phyloP scores from a whole-genome alignment of 2,113 vertebrate genomes.

The Potamarius usumacintae region DNA sequence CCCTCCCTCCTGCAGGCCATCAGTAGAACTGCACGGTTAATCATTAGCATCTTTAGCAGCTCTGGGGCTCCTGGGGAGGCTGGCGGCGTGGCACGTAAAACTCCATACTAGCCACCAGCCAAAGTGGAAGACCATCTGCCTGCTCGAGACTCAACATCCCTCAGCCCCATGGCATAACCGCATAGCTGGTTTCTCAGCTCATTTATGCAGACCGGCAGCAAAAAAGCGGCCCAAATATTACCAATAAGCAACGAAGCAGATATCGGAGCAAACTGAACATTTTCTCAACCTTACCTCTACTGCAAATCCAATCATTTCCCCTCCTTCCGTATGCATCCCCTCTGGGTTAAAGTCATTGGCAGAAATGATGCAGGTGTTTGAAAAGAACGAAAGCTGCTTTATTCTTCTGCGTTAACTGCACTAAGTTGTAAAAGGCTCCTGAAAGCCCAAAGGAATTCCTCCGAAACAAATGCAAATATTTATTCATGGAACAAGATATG shows the following conservation, averaged over 20 bases:
- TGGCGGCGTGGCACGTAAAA: slow-evolving; percentile 23
- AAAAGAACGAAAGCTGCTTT: not conserved
- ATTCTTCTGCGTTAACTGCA: not conserved
- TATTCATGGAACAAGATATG: slow-evolving; percentile 5
- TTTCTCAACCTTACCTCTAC: not conserved
- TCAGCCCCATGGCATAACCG: slow-evolving; percentile 33
- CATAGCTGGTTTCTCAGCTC: not conserved
- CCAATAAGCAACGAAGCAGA: not conserved
- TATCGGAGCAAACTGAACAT: not conserved
- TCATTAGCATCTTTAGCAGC: slow-evolving; percentile 66
- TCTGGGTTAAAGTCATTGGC: not conserved
- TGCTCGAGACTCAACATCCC: slow-evolving; percentile 54
- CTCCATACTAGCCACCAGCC: slow-evolving; percentile 33
- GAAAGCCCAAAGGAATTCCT: slow-evolving; percentile 44
- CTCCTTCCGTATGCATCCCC: not conserved
- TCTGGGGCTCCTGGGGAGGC: slow-evolving; percentile 43
- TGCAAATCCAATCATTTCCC: not conserved
- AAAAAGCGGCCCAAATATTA: not conserved
- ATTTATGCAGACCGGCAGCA: not conserved
- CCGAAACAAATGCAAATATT: slow-evolving; percentile 30
- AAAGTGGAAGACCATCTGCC: slow-evolving; percentile 65
- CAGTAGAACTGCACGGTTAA: slow-evolving; percentile 62
- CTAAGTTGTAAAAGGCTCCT: not conserved
- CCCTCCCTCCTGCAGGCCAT: slow-evolving; percentile 53
- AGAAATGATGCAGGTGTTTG: not conserved